Evolutionary conservation across 2,797 vertebrate species (phyloP).

Genomic region (Oreonectes daqikongensis): DNA sequence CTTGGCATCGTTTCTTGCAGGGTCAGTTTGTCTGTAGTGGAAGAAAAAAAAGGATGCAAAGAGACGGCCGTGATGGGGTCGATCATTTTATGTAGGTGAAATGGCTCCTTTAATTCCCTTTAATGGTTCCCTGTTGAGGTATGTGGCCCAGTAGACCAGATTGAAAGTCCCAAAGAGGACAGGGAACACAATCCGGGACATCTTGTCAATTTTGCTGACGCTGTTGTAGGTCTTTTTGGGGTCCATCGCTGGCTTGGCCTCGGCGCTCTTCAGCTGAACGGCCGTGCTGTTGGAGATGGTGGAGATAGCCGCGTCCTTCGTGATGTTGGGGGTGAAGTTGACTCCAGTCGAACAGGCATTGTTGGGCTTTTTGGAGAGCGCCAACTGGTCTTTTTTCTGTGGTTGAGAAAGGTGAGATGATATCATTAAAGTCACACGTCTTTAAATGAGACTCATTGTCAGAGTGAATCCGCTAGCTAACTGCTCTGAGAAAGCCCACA

Average conservation of each 20-base stretch:
- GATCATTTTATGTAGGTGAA: slow-evolving; percentile 69
- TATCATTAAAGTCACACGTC: background rate
- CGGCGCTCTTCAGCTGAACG: slow-evolving; percentile 81
- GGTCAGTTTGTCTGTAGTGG: slow-evolving; percentile 68
- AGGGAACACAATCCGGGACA: slow-evolving; percentile 96
- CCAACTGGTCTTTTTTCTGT: slow-evolving; percentile 92
- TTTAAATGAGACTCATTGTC: slow-evolving; percentile 8
- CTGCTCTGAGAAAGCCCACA: slow-evolving; percentile 19
- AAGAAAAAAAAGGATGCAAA: slow-evolving; percentile 46
- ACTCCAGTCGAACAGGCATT: slow-evolving; percentile 85
- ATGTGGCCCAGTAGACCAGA: slow-evolving; percentile 97
- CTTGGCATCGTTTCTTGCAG: slow-evolving; percentile 73
- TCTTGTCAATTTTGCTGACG: slow-evolving; percentile 98
- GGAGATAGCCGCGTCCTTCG: slow-evolving; percentile 85
- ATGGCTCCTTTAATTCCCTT: slow-evolving; percentile 85
- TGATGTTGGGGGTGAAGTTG: slow-evolving; percentile 88
- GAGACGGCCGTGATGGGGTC: background rate
- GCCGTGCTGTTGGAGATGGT: slow-evolving; percentile 85
- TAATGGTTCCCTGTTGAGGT: slow-evolving; percentile 91
- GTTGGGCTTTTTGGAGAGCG: slow-evolving; percentile 86
- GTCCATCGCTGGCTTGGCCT: slow-evolving; percentile 85
- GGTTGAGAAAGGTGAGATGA: slow-evolving; percentile 33
- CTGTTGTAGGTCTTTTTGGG: slow-evolving; percentile 99
- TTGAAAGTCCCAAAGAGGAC: slow-evolving; percentile 97
- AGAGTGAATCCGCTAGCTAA: slow-evolving; percentile 15